Evolutionary conservation across 1,140 invertebrate species (phyloP).

Genomic region (Homalodisca vitripennis): DNA sequence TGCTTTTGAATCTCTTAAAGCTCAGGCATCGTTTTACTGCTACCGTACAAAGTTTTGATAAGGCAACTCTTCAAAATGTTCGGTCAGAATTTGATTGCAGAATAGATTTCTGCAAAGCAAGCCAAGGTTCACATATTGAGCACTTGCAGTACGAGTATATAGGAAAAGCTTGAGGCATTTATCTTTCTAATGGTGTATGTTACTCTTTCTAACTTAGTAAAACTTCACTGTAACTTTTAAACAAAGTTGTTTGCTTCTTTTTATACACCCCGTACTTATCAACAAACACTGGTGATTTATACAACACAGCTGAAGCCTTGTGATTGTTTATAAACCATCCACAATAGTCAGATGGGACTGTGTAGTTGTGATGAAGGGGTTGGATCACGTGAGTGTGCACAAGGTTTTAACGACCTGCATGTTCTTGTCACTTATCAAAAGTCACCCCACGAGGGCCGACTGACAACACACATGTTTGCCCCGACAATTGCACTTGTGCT

Average conservation of each 20-base stretch:
- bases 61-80: constrained; percentile 19
- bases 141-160: constrained; percentile 10
- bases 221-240: constrained; percentile 22
- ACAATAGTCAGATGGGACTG: too few relatives aligned
- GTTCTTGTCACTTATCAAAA: too few relatives aligned
- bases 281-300: too few relatives aligned
- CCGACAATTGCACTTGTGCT: too few relatives aligned
- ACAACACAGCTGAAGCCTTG: too few relatives aligned
- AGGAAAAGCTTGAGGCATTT: constrained; percentile 5
- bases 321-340: too few relatives aligned
- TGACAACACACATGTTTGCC: too few relatives aligned
- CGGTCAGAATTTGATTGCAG: constrained; percentile 8
- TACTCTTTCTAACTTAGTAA: constrained; percentile 17
- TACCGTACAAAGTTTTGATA: constrained; percentile 1
- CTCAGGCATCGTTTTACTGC: constrained; percentile 5
- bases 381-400: too few relatives aligned
- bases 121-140: constrained; percentile 1
- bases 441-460: too few relatives aligned
- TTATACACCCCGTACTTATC: too few relatives aligned
- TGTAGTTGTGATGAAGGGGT: too few relatives aligned
- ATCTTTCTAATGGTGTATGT: constrained; percentile 15
- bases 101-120: constrained; percentile 22
- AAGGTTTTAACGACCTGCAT: too few relatives aligned
- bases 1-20: constrained; percentile 4
- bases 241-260: constrained; percentile 17